Evolutionary conservation across 1,140 invertebrate species (phyloP).

Genomic region (Magallana gigas): DNA sequence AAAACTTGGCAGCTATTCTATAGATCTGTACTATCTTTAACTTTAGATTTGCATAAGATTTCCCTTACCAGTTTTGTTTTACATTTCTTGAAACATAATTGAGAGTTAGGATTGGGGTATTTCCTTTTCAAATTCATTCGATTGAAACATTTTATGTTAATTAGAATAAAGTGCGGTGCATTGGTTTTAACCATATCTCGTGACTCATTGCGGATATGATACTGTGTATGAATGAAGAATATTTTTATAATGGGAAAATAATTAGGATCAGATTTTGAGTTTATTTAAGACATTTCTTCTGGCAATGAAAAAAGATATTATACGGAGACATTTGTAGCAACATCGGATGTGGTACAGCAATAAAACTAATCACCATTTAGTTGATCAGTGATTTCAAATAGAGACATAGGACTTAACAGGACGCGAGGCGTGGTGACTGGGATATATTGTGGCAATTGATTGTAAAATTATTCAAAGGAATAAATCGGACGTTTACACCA

Average conservation of each 20-base stretch:
- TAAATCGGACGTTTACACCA: too few relatives aligned
- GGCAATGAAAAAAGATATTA: constrained; percentile 2
- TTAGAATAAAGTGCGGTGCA: background rate
- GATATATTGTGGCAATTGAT: too few relatives aligned
- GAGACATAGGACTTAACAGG: background rate
- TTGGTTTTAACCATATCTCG: background rate
- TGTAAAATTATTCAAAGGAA: too few relatives aligned
- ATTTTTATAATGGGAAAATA: constrained; percentile 15
- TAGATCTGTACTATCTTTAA: too few relatives aligned
- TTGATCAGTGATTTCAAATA: background rate
- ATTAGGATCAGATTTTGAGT: background rate
- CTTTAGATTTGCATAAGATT: too few relatives aligned
- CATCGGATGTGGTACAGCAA: background rate
- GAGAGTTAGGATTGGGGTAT: too few relatives aligned
- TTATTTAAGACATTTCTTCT: background rate
- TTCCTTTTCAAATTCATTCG: too few relatives aligned
- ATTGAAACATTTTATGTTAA: too few relatives aligned
- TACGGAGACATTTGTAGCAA: background rate
- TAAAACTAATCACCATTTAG: background rate
- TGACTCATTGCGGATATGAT: constrained; percentile 1
- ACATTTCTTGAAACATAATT: too few relatives aligned
- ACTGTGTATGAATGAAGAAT: background rate
- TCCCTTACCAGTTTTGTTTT: too few relatives aligned
- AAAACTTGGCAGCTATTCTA: too few relatives aligned
- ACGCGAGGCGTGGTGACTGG: too few relatives aligned